phyloP scores from a whole-genome alignment of 2,797 vertebrate genomes.

The Bovichtus diacanthus region DNA sequence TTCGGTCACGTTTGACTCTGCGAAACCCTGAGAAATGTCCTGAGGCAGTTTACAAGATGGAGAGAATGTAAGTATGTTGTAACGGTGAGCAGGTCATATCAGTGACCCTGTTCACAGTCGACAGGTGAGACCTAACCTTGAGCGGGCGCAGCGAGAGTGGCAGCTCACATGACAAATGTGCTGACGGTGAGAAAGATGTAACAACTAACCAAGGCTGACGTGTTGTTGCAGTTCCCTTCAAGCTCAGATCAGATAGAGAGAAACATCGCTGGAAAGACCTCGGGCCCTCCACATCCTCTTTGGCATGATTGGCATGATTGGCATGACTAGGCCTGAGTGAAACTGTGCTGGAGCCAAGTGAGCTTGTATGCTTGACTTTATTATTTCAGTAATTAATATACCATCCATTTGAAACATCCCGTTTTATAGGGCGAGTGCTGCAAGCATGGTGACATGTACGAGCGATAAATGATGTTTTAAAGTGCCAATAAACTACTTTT shows the following conservation, averaged over 20 bases:
- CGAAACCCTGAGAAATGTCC: conserved; percentile 21
- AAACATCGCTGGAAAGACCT: conserved; percentile 47
- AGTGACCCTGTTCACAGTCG: conserved; percentile 23
- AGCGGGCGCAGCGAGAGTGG: conserved; percentile 16
- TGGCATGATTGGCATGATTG: conserved; percentile 47
- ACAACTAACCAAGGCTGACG: conserved; percentile 62
- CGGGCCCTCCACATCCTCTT: conserved; percentile 48
- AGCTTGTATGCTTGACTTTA: conserved; percentile 20
- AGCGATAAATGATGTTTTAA: conserved; percentile 23
- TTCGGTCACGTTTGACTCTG: conserved; percentile 2
- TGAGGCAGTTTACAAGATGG: conserved; percentile 1
- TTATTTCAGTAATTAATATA: conserved; percentile 43
- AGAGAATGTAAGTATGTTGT: conserved; percentile 6
- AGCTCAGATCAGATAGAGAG: conserved; percentile 69
- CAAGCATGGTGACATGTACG: background rate
- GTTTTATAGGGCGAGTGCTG: conserved; percentile 27
- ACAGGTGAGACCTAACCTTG: conserved; percentile 29
- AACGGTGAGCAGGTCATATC: conserved; percentile 15
- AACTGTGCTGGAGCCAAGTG: conserved; percentile 34
- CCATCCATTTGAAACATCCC: conserved; percentile 28
- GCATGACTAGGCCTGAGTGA: conserved; percentile 58
- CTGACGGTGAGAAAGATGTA: conserved; percentile 59
- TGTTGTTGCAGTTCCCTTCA: conserved; percentile 64
- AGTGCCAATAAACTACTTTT: too few species aligned
- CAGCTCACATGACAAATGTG: conserved; percentile 41